Conservation (phyloP, 2,888 invertebrate species). For the Ophion ellenae region DNA sequence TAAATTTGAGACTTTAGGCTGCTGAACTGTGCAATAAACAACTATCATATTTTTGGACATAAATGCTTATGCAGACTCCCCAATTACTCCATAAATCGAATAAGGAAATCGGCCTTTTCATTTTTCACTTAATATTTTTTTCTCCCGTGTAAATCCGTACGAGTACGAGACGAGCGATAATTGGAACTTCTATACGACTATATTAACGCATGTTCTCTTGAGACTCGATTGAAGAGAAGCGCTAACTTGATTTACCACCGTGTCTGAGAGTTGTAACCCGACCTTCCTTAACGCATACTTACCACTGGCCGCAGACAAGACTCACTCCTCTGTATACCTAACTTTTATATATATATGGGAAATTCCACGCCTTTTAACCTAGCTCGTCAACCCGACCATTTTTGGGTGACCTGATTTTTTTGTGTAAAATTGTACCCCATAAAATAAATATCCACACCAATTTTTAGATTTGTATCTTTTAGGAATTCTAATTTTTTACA, state of each 20-base stretch:
- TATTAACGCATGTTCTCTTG: slow-evolving; percentile 12
- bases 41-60: too few species aligned
- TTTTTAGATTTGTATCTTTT: too few species aligned
- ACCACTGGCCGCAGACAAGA: slow-evolving; percentile 11
- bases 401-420: too few species aligned
- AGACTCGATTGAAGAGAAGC: slow-evolving; percentile 49
- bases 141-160: background rate
- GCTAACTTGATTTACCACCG: slow-evolving; percentile 60
- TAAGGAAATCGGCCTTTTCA: background rate
- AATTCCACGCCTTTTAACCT: too few species aligned
- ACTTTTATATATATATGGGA: slow-evolving; percentile 4
- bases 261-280: slow-evolving; percentile 44
- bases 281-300: slow-evolving; percentile 59
- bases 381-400: too few species aligned
- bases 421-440: too few species aligned
- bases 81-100: background rate
- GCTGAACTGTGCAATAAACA: too few species aligned
- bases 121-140: background rate
- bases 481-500: too few species aligned
- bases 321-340: background rate
- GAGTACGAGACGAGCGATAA: slow-evolving; percentile 38
- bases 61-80: too few species aligned
- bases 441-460: too few species aligned
- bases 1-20: too few species aligned
- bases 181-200: slow-evolving; percentile 58